These are phyloP conservation scores for Calephelis virginiensis DNA, from an alignment of 1,140 invertebrate genomes.

Conservation along the genomic window DNA sequence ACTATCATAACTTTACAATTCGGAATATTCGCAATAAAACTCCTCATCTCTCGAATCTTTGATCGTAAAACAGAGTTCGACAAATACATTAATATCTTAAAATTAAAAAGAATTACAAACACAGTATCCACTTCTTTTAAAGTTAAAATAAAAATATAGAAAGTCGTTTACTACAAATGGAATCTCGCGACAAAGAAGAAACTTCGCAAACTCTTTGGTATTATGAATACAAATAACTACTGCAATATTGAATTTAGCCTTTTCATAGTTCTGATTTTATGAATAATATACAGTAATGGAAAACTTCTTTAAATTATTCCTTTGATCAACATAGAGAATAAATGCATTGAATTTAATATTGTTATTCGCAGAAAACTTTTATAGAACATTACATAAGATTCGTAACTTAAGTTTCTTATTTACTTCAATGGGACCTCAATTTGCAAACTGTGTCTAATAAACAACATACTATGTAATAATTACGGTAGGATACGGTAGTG, in stretches of 20 bases:
- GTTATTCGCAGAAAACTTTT: no score
- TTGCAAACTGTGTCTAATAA: no score
- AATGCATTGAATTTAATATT: neutral
- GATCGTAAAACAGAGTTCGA: no score
- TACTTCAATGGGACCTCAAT: no score
- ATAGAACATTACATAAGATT: no score
- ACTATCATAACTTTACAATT: no score
- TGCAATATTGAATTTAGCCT: constrained; percentile 33
- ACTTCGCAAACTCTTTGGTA: constrained; percentile 26
- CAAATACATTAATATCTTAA: neutral
- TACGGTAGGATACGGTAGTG: no score
- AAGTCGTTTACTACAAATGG: constrained; percentile 34
- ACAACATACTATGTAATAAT: no score
- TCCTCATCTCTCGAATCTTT: no score
- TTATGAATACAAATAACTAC: constrained; percentile 35
- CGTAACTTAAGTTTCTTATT: no score
- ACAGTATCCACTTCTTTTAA: neutral
- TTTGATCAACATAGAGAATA: constrained; percentile 23
- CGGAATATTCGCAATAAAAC: no score
- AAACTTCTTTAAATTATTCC: constrained; percentile 23
- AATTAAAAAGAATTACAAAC: constrained; percentile 15
- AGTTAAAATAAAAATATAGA: constrained; percentile 25
- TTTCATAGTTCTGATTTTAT: constrained; percentile 24
- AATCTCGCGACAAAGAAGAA: constrained; percentile 31
- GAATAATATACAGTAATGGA: constrained; percentile 26